Conservation (phyloP, 2,797 vertebrate genomes). For the Craterocephalus amniculus region DNA sequence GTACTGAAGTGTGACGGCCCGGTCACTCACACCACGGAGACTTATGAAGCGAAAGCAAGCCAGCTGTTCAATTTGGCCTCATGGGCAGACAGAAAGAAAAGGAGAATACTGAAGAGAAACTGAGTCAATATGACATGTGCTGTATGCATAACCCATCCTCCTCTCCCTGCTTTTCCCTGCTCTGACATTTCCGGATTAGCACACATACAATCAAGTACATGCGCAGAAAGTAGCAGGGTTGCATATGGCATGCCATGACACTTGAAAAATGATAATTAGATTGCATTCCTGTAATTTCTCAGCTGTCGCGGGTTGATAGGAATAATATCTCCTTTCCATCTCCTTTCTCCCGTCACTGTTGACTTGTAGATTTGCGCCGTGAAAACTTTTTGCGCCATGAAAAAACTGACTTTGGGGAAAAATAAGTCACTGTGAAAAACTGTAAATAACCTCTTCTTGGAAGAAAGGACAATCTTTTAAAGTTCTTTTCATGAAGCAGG, state of each 20-base stretch:
- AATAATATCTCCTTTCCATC: constrained; percentile 69
- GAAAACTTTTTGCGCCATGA: too few relatives aligned
- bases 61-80: constrained; percentile 78
- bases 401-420: constrained; percentile 23
- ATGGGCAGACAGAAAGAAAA: constrained; percentile 61
- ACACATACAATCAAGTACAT: constrained; percentile 24
- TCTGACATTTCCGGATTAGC: constrained; percentile 32
- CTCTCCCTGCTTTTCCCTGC: constrained; percentile 29
- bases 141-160: constrained; percentile 38
- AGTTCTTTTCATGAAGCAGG: constrained; percentile 45
- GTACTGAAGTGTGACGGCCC: constrained; percentile 69
- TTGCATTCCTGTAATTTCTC: constrained; percentile 65
- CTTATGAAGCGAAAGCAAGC: constrained; percentile 70
- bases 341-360: constrained; percentile 37
- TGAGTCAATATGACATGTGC: constrained; percentile 40
- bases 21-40: constrained; percentile 68
- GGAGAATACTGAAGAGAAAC: constrained; percentile 58
- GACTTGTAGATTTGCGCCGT: constrained; percentile 38
- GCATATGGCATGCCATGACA: constrained; percentile 30
- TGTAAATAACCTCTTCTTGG: constrained; percentile 42
- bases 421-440: constrained; percentile 29
- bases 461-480: constrained; percentile 42
- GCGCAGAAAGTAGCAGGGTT: constrained; percentile 30
- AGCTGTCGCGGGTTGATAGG: constrained; percentile 69
- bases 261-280: constrained; percentile 53